Evolutionary conservation across 2,888 invertebrate genomes (phyloP), one percentile per base, ranked within the genome.

Genomic region (Megalurothrips usitatus): DNA sequence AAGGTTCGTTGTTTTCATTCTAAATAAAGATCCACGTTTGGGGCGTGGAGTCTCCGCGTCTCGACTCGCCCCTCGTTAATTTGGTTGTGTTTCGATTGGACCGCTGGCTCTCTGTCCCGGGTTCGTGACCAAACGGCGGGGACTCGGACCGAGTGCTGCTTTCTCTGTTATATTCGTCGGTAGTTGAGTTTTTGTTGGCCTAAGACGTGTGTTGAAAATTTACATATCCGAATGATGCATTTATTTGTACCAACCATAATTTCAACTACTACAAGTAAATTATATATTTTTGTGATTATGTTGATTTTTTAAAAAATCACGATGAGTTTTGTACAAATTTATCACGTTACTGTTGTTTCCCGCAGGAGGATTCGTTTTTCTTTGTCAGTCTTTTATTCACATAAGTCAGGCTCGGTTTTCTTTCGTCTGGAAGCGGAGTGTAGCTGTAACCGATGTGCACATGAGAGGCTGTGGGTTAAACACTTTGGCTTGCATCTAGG

Each of bases 381-480:
- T 75, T 75, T 75, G 23, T 75, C 68, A 75, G 68, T 75, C 68
- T 75, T 75, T 75, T 75, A 75, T 75, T 75, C 68, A 75, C 68
- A 75, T 12, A 68, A 23, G 68, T n/a, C 68, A 68, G 68, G 68
- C 23, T 68, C 23, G 68, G 68, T 75, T 75, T 10, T 9, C 8
- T 58, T 58, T 10, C 19, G 17, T 26, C 23, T 23, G 68, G 26
- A 75, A 26, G 68, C 1, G 68, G 68, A 75, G 68, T 43, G 34
- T 75, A 26, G 68, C 68, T 75, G 68, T 75, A 75, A 75, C 26
- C 68, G 68, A 75, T 75, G 68, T 26, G 68, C 68, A 75, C 68
- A 68, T 26, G 23, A 12, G 68, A 75, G 68, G 68, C 68, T 75
- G 68, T 75, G 68, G 68, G 68, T 75, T 8, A 23, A 75, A 75